Percentiles rank a stretch among this genome's conserved stretches.
phyloP scores from a whole-genome alignment of 1,140 invertebrate species.

The Globodera rostochiensis region DNA sequence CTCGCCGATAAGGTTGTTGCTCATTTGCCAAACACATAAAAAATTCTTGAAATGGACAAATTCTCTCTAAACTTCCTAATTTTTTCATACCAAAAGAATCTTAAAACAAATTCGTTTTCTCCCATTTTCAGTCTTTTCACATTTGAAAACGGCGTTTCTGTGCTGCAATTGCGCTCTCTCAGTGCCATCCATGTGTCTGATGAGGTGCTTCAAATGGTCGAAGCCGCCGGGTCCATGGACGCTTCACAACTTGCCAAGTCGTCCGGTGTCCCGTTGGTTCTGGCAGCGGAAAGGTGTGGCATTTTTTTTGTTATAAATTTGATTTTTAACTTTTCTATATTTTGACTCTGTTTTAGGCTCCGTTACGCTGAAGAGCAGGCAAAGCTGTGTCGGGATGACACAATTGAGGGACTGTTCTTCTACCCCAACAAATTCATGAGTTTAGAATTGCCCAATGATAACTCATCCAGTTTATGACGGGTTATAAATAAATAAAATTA shows the following conservation, averaged over 20 bases:
- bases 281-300: slow-evolving; percentile 46
- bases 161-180: slow-evolving; percentile 43
- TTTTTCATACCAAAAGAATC: too few relatives aligned
- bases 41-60: too few relatives aligned
- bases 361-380: slow-evolving; percentile 46
- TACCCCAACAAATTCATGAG: slow-evolving; percentile 46
- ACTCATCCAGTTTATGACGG: background rate
- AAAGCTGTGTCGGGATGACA: slow-evolving; percentile 52
- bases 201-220: slow-evolving; percentile 46
- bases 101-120: background rate
- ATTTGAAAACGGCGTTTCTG: slow-evolving; percentile 47
- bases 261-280: slow-evolving; percentile 43
- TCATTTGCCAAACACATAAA: slow-evolving; percentile 3
- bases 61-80: too few relatives aligned
- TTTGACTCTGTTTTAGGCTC: slow-evolving; percentile 41
- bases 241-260: slow-evolving; percentile 40
- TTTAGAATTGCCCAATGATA: slow-evolving; percentile 11
- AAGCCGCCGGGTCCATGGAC: slow-evolving; percentile 33
- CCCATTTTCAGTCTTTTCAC: slow-evolving; percentile 42
- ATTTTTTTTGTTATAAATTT: background rate
- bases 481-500: background rate
- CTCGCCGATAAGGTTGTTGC: slow-evolving; percentile 41
- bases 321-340: background rate
- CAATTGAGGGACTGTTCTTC: slow-evolving; percentile 51
- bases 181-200: slow-evolving; percentile 23